Evolutionary conservation across 92 coral and sea anemone species (phyloP).

Genomic region (Phenganax stokvisi): DNA sequence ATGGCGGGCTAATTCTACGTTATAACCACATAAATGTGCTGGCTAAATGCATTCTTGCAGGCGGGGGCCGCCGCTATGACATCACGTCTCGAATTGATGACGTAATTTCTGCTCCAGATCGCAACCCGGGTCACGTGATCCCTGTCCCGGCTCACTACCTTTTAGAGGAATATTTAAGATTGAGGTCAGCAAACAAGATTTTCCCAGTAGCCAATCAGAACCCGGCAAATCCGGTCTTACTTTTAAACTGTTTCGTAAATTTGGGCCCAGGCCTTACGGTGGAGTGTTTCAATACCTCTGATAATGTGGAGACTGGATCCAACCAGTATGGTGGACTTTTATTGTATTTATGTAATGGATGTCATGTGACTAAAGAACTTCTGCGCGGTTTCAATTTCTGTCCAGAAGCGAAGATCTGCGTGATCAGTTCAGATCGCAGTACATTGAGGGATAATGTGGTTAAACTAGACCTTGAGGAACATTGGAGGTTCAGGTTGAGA

Average conservation of each 20-base stretch:
- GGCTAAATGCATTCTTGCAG: slow-evolving; percentile 66
- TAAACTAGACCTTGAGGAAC: slow-evolving; percentile 90
- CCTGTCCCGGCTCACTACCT: slow-evolving; percentile 85
- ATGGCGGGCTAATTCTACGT: slow-evolving; percentile 61
- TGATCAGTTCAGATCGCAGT: slow-evolving; percentile 91
- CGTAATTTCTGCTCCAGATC: slow-evolving; percentile 83
- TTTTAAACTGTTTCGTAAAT: slow-evolving; percentile 76
- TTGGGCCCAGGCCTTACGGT: slow-evolving; percentile 77
- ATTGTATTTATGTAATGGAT: slow-evolving; percentile 65
- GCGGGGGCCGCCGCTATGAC: slow-evolving; percentile 57
- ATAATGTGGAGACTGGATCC: slow-evolving; percentile 49
- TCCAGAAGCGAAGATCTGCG: slow-evolving; percentile 85
- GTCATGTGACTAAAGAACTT: slow-evolving; percentile 65
- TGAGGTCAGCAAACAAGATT: slow-evolving; percentile 67
- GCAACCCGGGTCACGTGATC: slow-evolving; percentile 72
- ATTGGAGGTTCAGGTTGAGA: slow-evolving; percentile 91
- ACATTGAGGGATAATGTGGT: slow-evolving; percentile 92
- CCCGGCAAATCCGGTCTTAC: slow-evolving; percentile 66
- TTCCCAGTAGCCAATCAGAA: slow-evolving; percentile 76
- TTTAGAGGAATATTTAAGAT: slow-evolving; percentile 79
- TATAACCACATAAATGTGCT: slow-evolving; percentile 70
- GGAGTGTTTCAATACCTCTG: slow-evolving; percentile 70
- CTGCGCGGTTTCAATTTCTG: slow-evolving; percentile 78
- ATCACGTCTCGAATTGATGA: slow-evolving; percentile 51
- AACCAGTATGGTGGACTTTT: slow-evolving; percentile 78